Percentiles rank a stretch among this genome's conserved stretches.
phyloP scores from a whole-genome alignment of 2,113 vertebrate species.

The Thalassarche chlororhynchos region DNA sequence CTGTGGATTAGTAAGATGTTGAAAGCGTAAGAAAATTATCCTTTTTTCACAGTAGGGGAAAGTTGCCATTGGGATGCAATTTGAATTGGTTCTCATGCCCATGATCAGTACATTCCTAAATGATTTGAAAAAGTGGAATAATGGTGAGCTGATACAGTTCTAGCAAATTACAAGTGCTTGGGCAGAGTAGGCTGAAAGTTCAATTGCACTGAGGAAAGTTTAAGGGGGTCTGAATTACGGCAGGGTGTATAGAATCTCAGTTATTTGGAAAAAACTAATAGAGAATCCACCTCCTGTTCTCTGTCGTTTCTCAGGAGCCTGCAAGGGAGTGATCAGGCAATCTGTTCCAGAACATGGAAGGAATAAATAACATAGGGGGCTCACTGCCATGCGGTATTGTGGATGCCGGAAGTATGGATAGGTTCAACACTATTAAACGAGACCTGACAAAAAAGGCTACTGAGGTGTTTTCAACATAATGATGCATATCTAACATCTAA shows the following conservation, averaged over 20 bases:
- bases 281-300: not conserved
- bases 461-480: not conserved
- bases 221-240: not conserved
- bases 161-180: not conserved
- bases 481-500: not conserved
- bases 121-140: not conserved
- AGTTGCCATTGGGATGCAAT: not conserved
- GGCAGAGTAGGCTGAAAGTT: not conserved
- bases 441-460: not conserved
- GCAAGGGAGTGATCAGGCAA: not conserved
- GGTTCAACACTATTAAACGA: not conserved
- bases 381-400: not conserved
- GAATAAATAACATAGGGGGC: not conserved
- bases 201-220: not conserved
- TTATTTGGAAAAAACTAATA: not conserved
- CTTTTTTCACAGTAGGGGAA: not conserved
- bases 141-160: not conserved
- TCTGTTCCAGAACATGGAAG: not conserved
- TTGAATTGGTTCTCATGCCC: not conserved
- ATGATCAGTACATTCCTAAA: not conserved
- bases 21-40: not conserved
- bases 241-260: not conserved
- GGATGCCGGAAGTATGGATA: not conserved
- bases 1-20: not conserved
- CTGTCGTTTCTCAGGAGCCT: not conserved